A percentile compares a stretch with the other conserved stretches of the same genome.
phyloP scores from a whole-genome alignment of 2,113 vertebrate species.

The Brachypodius melanocephalos region DNA sequence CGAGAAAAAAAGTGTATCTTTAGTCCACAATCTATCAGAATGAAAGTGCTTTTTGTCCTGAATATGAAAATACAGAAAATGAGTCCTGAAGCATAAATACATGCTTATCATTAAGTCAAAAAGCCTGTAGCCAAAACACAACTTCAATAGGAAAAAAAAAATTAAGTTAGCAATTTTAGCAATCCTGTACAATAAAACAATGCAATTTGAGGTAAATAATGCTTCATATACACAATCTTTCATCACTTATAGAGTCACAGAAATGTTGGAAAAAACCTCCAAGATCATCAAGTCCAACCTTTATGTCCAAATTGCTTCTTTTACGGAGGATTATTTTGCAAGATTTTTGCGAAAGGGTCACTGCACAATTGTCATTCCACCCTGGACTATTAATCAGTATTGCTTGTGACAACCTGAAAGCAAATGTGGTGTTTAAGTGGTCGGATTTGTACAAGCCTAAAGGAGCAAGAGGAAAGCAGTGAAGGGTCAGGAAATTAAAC shows the following conservation, averaged over 20 bases:
- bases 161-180: neutral
- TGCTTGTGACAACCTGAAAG: neutral
- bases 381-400: neutral
- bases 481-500: neutral
- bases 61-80: neutral
- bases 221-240: neutral
- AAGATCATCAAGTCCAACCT: neutral
- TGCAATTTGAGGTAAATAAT: neutral
- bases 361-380: neutral
- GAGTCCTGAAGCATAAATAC: neutral
- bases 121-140: neutral
- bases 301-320: neutral
- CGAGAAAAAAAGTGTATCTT: neutral
- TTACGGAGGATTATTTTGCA: neutral
- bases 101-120: neutral
- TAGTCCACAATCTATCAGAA: neutral
- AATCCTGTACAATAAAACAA: neutral
- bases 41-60: neutral
- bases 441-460: neutral
- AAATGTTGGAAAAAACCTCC: neutral
- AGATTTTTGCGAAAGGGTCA: neutral
- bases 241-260: neutral
- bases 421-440: neutral
- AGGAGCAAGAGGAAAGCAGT: neutral
- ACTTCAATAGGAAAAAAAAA: neutral